Base-by-base conservation (phyloP, 2,888 invertebrate species). In the Patella ulyssiponensis region DNA sequence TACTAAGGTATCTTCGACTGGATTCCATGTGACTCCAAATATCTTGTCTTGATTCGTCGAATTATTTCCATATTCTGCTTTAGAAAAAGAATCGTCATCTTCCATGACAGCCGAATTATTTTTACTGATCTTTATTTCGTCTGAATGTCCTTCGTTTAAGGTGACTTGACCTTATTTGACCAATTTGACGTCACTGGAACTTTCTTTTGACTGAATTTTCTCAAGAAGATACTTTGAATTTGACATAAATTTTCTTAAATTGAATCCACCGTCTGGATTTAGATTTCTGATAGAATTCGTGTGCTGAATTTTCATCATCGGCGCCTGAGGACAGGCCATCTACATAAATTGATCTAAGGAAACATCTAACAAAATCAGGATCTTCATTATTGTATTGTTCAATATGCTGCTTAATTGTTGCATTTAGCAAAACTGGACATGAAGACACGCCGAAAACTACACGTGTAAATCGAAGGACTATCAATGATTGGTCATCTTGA, bases 351-450 rank as follows among this genome's bases (percentile, higher is more conserved):
- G 58, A 64, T 20, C 20, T 15, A 58, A 58, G 58, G n/a, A 58
- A 58, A n/a, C 17, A n/a, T 58, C 58, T 58, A n/a, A 58, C 58
- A 58, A 58, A 58, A 15, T 58, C 58, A n/a, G 58, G 58, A 64
- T 64, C 58, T 64, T n/a, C n/a, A 9, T 64, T 20, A 9, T 17
- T 17, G 20, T 64, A 64, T 64, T 64, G 58, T 64, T 64, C n/a
- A 7, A 64, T 11, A 64, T 64, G 58, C 17, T 64, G 58, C 58
- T 64, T 64, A n/a, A 64, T 64, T 64, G 58, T 64, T 3, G 58
- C 58, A 64, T 64, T 64, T 20, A 64, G 20, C 7, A 64, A 20
- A 58, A 58, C 15, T 11, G 17, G 58, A 12, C 58, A 17, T n/a
- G 58, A 64, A 15, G 58, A 64, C 20, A 64, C 58, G 12, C 58